Conservation (phyloP, 2,113 vertebrate genomes). For the Aegithalos caudatus region DNA sequence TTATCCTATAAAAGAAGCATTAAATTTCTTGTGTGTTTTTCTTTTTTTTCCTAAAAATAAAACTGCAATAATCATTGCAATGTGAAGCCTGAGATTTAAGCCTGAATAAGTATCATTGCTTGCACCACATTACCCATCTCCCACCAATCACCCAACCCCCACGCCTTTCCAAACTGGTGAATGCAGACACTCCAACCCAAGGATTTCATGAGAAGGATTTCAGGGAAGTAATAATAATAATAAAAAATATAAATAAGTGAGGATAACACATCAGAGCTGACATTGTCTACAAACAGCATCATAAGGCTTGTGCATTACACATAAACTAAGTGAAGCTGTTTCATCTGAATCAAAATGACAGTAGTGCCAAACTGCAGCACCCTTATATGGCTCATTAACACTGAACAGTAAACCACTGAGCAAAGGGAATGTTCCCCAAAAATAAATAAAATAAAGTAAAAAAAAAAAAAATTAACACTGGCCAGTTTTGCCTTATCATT, state of each 20-base stretch:
- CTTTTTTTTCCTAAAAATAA: conserved; percentile 73
- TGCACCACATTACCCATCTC: conserved; percentile 26
- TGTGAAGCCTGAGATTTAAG: conserved; percentile 90
- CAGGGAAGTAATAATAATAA: background rate
- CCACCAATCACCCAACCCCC: background rate
- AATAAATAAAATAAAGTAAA: background rate
- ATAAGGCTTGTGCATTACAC: conserved; percentile 47
- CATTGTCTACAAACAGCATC: conserved; percentile 20
- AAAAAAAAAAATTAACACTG: background rate
- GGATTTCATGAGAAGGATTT: background rate
- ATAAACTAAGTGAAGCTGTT: conserved; percentile 43
- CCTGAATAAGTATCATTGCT: conserved; percentile 72
- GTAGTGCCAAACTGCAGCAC: conserved; percentile 10
- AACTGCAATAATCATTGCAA: conserved; percentile 77
- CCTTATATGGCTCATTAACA: conserved; percentile 33
- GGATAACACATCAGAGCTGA: background rate
- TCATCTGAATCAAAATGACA: background rate
- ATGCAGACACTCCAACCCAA: background rate
- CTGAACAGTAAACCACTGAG: background rate
- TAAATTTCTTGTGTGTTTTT: conserved; percentile 51
- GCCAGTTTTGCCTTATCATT: background rate
- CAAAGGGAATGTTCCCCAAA: background rate
- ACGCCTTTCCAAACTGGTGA: background rate
- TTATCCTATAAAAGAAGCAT: conserved; percentile 84
- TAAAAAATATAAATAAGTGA: conserved; percentile 13